phyloP scores from a whole-genome alignment of 2,888 invertebrate genomes.

The Cryptus viduatorius region DNA sequence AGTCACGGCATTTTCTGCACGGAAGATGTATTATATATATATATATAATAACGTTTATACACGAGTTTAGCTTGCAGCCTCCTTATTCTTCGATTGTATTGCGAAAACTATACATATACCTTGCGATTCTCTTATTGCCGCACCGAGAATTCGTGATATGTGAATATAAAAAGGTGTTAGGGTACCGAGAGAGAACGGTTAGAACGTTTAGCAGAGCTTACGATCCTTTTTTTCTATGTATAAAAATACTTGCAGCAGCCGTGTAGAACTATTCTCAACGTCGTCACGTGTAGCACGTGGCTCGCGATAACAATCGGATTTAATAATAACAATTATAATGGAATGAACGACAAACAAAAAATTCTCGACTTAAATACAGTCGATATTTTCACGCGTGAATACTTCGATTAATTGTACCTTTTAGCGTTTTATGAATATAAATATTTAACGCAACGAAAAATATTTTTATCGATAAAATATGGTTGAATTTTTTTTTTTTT shows the following conservation, averaged over 20 bases:
- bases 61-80: not conserved
- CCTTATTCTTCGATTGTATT: not conserved
- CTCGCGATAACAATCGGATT: not conserved
- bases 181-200: not conserved
- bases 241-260: no score
- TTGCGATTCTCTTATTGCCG: not conserved
- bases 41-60: not conserved
- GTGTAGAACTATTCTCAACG: not conserved
- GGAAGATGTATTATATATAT: not conserved
- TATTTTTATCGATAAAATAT: not conserved
- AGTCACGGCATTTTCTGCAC: constrained; percentile 12
- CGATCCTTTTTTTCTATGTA: not conserved
- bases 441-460: not conserved
- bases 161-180: constrained; percentile 29
- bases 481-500: no score
- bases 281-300: not conserved
- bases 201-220: not conserved
- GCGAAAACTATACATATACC: not conserved
- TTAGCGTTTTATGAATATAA: not conserved
- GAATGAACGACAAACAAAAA: not conserved
- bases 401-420: not conserved
- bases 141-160: constrained; percentile 28
- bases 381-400: not conserved
- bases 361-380: not conserved
- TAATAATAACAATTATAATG: not conserved